A percentile compares a stretch with the other conserved stretches of the same genome.
These are phyloP conservation scores for Caenorhabditis elegans DNA, from an alignment of 1,140 invertebrate genomes.

Conservation along the genomic window DNA sequence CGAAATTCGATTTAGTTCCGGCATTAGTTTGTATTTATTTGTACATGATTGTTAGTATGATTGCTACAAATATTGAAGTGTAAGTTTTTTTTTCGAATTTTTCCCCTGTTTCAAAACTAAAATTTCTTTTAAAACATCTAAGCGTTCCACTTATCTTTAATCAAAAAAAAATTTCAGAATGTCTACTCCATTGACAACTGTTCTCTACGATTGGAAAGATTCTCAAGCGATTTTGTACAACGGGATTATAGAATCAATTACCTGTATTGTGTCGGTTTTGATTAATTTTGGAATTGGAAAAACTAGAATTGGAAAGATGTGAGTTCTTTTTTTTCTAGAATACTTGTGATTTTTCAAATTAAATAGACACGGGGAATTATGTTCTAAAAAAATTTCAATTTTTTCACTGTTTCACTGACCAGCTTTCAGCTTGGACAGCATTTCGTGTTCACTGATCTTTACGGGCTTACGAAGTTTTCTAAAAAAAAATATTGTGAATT, in stretches of 20 bases:
- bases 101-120: not conserved
- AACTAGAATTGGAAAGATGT: conserved; percentile 44
- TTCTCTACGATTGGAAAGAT: conserved; percentile 47
- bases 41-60: conserved; percentile 29
- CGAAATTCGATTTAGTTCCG: conserved; percentile 33
- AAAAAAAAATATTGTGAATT: too few relatives aligned
- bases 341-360: too few relatives aligned
- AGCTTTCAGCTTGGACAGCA: too few relatives aligned
- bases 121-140: not conserved
- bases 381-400: too few relatives aligned
- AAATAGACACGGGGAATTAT: too few relatives aligned
- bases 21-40: conserved; percentile 41
- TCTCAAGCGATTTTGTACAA: conserved; percentile 45
- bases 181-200: conserved; percentile 44
- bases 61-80: conserved; percentile 44
- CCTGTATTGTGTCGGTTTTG: conserved; percentile 46
- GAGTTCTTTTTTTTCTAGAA: not conserved
- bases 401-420: too few relatives aligned
- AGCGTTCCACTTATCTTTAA: not conserved
- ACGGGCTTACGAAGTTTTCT: too few relatives aligned
- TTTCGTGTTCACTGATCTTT: too few relatives aligned
- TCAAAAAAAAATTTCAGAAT: conserved; percentile 47
- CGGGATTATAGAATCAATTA: conserved; percentile 46
- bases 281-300: conserved; percentile 45
- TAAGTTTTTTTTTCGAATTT: not conserved